Evolutionary conservation across 2,797 vertebrate species (phyloP), one percentile per base, ranked within the genome.

Genomic region (Cuculus canorus): DNA sequence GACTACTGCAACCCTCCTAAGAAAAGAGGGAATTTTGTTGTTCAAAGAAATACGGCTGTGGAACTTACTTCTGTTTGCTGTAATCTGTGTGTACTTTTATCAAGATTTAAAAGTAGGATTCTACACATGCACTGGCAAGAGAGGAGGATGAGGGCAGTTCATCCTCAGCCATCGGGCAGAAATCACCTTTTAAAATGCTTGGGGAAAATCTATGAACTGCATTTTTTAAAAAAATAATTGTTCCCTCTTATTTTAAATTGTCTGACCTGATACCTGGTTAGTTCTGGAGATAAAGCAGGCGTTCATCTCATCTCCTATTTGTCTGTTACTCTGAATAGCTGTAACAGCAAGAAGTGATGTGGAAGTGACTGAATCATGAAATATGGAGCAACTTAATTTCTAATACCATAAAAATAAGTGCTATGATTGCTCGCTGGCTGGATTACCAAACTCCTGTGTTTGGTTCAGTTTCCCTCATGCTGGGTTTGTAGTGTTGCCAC

Each of bases 101-200:
- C 32, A 69, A 37, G 48, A 60, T 86, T 90, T 94, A 94, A 95
- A 96, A 94, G 94, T 92, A 92, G 82, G 23, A 43, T 68, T 88
- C 56, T 73, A 27, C 81, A 80, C 2, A 9, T 61, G 41, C n/a
- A 47, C 35, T 86, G 65, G 50, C 61, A 92, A 86, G 65, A 88
- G 30, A 39, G 22, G 60, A 79, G 32, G 82, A 13, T 57, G 45
- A 91, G 56, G 82, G 33, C 39, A 82, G 71, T 75, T 86, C 66
- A 81, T 70, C 56, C 52, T 75, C 77, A 48, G 30, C 30, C 35
- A 32, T 14, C 61, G 77, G 80, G 39, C 52, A 87, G 45, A 90
- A 82, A 86, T 41, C 6, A 4, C 63, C 52, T 91, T 85, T 76
- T 57, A n/a, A 93, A 94, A 53, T 47, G 18, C 47, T 48, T 79